Percentiles rank a stretch among this genome's conserved stretches.
These are phyloP conservation scores for Helicoverpa zea DNA, from an alignment of 1,140 invertebrate genomes.

Conservation along the genomic window DNA sequence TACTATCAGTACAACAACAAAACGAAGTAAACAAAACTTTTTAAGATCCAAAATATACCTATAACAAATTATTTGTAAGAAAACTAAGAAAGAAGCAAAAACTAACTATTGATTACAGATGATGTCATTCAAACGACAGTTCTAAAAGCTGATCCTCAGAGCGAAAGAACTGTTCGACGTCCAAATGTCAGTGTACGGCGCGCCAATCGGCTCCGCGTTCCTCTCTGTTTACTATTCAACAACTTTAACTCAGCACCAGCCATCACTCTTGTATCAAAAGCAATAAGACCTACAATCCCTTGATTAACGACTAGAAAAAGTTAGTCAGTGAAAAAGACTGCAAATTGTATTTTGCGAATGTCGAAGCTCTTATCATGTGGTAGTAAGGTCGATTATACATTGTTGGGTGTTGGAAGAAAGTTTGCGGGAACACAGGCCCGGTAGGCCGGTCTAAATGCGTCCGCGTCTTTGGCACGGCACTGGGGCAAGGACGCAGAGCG, in stretches of 20 bases:
- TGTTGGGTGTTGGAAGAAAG: slow-evolving; percentile 69
- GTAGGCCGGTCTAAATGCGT: slow-evolving; percentile 79
- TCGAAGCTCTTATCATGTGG: slow-evolving; percentile 54
- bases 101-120: slow-evolving; percentile 49
- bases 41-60: not conserved
- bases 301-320: slow-evolving; percentile 52
- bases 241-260: slow-evolving; percentile 41
- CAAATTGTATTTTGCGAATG: slow-evolving; percentile 53
- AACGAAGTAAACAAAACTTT: not conserved
- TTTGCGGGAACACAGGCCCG: slow-evolving; percentile 70
- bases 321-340: slow-evolving; percentile 59
- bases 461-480: slow-evolving; percentile 79
- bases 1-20: not conserved
- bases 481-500: slow-evolving; percentile 83
- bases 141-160: slow-evolving; percentile 57
- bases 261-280: slow-evolving; percentile 50
- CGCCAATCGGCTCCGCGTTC: slow-evolving; percentile 71
- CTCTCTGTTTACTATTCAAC: slow-evolving; percentile 57
- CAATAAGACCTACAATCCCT: slow-evolving; percentile 60
- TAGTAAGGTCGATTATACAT: slow-evolving; percentile 69
- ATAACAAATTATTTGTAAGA: not conserved
- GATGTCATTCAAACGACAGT: slow-evolving; percentile 53
- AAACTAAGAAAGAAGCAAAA: slow-evolving; percentile 7
- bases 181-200: slow-evolving; percentile 75
- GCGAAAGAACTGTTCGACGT: slow-evolving; percentile 69